Evolutionary conservation across 2,888 invertebrate genomes (phyloP).

Genomic region (Steinernema carpocapsae): DNA sequence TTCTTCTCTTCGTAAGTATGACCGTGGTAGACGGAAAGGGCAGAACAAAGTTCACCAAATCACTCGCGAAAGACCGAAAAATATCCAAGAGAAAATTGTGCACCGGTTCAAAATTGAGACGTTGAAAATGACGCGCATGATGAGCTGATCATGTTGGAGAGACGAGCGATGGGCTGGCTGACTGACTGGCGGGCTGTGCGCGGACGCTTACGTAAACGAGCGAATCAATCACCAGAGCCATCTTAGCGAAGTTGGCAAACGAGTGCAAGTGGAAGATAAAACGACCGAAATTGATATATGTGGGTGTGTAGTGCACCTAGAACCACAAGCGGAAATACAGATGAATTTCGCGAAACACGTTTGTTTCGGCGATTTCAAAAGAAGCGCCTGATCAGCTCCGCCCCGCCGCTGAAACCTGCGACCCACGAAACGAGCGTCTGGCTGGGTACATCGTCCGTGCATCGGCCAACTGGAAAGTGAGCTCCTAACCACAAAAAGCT

Average conservation of each 20-base stretch:
- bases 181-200: background rate
- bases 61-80: background rate
- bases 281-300: background rate
- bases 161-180: background rate
- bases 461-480: too few relatives aligned
- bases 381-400: too few relatives aligned
- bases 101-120: conserved; percentile 2
- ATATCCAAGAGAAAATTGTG: background rate
- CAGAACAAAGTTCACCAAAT: background rate
- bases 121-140: background rate
- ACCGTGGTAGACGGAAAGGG: background rate
- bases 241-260: background rate
- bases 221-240: conserved; percentile 22
- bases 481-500: too few relatives aligned
- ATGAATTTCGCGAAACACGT: too few relatives aligned
- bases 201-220: conserved; percentile 3
- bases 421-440: too few relatives aligned
- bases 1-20: background rate
- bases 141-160: background rate
- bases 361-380: too few relatives aligned
- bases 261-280: conserved; percentile 13
- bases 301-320: conserved; percentile 18
- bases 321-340: conserved; percentile 2
- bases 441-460: too few relatives aligned
- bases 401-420: too few relatives aligned